Percentiles rank a stretch among this genome's conserved stretches.
These are phyloP conservation scores for Irena cyanogastra DNA, from an alignment of 2,113 vertebrate species.

Conservation along the genomic window DNA sequence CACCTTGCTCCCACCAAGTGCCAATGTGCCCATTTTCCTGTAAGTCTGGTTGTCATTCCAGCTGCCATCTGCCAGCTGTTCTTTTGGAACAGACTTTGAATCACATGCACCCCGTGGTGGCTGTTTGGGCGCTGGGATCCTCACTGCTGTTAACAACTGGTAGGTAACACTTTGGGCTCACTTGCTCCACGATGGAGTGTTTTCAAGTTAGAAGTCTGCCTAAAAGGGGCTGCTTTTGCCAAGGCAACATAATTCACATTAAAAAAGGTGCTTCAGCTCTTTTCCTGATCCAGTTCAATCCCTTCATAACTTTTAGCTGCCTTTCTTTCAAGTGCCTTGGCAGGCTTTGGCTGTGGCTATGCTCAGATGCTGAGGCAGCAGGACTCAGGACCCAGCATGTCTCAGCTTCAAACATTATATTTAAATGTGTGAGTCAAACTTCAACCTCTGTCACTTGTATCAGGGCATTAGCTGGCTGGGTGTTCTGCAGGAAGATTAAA, in stretches of 20 bases:
- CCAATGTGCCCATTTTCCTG: not conserved
- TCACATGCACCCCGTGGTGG: fast-evolving
- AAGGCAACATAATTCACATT: not conserved
- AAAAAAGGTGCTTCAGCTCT: not conserved
- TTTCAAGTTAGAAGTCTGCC: not conserved
- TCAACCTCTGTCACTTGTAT: not conserved
- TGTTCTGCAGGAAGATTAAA: not conserved
- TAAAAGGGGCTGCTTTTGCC: not conserved
- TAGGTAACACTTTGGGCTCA: not conserved
- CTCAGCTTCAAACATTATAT: not conserved
- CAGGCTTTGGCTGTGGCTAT: not conserved
- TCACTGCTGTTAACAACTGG: fast-evolving
- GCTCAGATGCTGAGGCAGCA: constrained; percentile 41
- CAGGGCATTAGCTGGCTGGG: not conserved
- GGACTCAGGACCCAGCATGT: not conserved
- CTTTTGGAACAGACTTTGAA: not conserved
- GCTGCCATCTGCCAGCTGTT: not conserved
- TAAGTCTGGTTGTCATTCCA: not conserved
- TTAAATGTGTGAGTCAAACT: not conserved
- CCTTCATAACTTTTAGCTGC: constrained; percentile 3
- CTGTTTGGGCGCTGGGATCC: not conserved
- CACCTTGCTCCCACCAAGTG: not conserved
- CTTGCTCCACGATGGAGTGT: not conserved
- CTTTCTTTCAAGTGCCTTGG: not conserved
- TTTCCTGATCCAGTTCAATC: not conserved